Evolutionary conservation across 2,888 invertebrate genomes (phyloP).

Genomic region (Notocelia uddmanniana): DNA sequence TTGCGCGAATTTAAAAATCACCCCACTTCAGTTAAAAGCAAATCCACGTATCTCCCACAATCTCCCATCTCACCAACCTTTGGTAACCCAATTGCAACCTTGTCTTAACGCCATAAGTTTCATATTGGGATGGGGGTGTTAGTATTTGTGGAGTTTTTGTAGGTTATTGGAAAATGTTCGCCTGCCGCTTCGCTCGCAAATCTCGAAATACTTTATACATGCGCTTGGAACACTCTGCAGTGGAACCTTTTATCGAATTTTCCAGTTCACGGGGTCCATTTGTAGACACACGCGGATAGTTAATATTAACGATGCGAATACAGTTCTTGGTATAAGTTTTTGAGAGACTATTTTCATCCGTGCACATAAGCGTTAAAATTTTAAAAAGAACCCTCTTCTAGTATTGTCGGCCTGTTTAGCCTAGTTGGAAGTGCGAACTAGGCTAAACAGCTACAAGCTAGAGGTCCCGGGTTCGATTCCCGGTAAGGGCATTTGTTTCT

Average conservation of each 20-base stretch:
- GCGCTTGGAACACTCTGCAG: conserved; percentile 15
- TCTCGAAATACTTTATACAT: conserved; percentile 34
- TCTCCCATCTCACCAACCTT: background rate
- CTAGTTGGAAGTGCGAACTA: no score
- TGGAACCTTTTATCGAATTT: conserved; percentile 50
- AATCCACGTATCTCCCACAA: conserved; percentile 4
- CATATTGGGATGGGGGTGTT: background rate
- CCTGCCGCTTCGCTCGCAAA: conserved; percentile 3
- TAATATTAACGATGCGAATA: conserved; percentile 25
- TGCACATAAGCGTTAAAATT: no score
- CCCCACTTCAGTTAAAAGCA: conserved; percentile 30
- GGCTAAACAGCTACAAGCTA: no score
- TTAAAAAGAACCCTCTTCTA: no score
- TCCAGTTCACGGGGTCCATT: conserved; percentile 44
- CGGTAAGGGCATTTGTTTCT: no score
- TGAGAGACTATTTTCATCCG: no score
- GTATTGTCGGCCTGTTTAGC: no score
- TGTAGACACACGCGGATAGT: conserved; percentile 23
- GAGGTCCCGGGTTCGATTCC: no score
- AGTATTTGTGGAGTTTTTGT: background rate
- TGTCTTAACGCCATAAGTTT: background rate
- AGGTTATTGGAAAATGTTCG: conserved; percentile 8
- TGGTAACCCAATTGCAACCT: background rate
- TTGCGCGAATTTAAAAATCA: conserved; percentile 22
- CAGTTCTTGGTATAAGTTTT: background rate